Base-by-base conservation (phyloP, 2,888 invertebrate genomes). In the Orthosia gracilis region DNA sequence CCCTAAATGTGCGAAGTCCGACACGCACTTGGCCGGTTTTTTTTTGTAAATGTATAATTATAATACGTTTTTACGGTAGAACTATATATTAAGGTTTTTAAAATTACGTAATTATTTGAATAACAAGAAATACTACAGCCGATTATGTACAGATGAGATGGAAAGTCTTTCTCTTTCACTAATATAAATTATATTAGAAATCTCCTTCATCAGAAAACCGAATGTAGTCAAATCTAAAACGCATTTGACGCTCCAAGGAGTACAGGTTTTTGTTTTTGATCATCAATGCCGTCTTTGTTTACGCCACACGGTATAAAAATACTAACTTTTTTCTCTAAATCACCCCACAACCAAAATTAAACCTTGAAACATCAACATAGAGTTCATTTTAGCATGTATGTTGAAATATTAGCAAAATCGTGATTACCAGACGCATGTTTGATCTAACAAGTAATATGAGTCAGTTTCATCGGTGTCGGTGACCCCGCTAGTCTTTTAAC, bases 271-370 rank as follows among this genome's bases (percentile, higher is more conserved):
- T 64, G 55, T 65, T 78, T 68, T 31, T 55, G 12, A 73, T 66
- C 54, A 62, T 68, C 67, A 80, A 83, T 79, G 80, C 70, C 62
- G 67, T 72, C 82, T 69, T 73, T 82, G 69, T 82, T 80, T 81
- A 76, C 55, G 54, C 26, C 21, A 70, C 13, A 17, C 57, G 11
- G 47, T 58, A 45, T 31, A 55, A 67, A 79, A 81, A 69, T 21
- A 21, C 52, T 4, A 23, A 23, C 12, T 17, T 57, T 74, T 68
- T 66, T 5, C 23, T 23, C 59, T 49, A 7, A 21, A 21, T 13
- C 0, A 9, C 12, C 21, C 0, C 13, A 5, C 18, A 50, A 11
- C 4, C n/a, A 0, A 64, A 69, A 55, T 13, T 52, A 5, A 69
- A 69, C 52, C 26, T 45, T 73, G 47, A 11, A 0, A 1, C 2